Percentiles rank a stretch among this genome's conserved stretches.
Conservation (phyloP, 2,113 vertebrate species). For the Antechinus stuartii region DNA sequence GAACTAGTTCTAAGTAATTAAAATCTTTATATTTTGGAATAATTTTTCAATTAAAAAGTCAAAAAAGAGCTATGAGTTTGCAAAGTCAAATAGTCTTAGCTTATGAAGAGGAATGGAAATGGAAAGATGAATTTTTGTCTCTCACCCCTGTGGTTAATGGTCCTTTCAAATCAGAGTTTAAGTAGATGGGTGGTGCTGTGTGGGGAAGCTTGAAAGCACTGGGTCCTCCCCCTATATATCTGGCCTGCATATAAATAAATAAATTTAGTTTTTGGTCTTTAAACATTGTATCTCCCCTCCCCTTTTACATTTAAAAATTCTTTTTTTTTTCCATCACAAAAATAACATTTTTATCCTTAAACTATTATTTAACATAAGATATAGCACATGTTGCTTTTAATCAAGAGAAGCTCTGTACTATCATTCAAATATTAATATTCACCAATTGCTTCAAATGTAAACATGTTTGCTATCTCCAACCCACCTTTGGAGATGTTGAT, state of each 20-base stretch:
- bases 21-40: conserved; percentile 21
- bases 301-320: conserved; percentile 11
- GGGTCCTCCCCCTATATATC: conserved; percentile 88
- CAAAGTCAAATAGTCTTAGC: conserved; percentile 16
- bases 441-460: not conserved
- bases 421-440: conserved; percentile 3
- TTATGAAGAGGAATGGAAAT: conserved; percentile 77
- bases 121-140: conserved; percentile 80
- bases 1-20: not conserved
- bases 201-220: conserved; percentile 89
- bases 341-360: conserved; percentile 26
- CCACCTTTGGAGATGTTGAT: not conserved
- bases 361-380: not conserved
- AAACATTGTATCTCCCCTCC: not conserved
- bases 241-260: conserved; percentile 86
- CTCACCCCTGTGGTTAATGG: conserved; percentile 89
- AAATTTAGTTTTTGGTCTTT: conserved; percentile 79
- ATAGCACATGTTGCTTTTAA: not conserved
- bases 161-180: conserved; percentile 92
- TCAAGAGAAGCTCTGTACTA: not conserved
- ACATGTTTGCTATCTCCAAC: not conserved
- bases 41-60: conserved; percentile 48
- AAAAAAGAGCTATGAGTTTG: not conserved
- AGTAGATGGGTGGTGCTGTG: conserved; percentile 87
- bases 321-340: conserved; percentile 16